Conservation (phyloP, 2,888 invertebrate genomes). For the Alcis repandata region DNA sequence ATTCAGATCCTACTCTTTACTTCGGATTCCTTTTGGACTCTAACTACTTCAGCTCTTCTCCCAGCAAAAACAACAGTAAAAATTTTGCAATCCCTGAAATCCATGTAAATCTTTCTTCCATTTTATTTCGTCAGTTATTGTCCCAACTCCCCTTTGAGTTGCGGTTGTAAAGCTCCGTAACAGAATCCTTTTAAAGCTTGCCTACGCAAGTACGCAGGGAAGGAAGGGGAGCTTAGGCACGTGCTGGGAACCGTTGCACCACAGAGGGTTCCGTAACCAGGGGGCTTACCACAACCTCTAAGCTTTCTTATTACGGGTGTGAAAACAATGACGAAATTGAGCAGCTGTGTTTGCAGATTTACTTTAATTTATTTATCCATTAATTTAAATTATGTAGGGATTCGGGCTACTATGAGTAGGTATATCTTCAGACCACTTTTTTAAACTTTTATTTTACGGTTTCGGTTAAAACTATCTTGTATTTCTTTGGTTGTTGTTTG, state of each 20-base stretch:
- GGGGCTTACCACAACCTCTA: neutral
- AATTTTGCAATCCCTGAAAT: neutral
- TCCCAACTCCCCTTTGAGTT: constrained; percentile 12
- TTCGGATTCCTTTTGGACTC: too few species aligned
- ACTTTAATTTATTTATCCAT: too few species aligned
- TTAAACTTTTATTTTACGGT: too few species aligned
- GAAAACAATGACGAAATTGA: neutral
- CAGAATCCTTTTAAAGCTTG: constrained; percentile 25
- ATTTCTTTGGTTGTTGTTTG: too few species aligned
- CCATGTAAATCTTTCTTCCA: neutral
- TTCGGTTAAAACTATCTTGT: too few species aligned
- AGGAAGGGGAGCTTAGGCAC: constrained; percentile 15
- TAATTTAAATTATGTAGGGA: too few species aligned
- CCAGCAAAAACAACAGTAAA: neutral
- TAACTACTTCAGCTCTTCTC: too few species aligned
- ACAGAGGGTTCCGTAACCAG: neutral
- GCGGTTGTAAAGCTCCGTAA: constrained; percentile 25
- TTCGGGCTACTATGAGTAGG: too few species aligned
- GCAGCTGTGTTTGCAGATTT: too few species aligned
- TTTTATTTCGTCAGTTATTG: neutral
- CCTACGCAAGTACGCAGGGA: too few species aligned
- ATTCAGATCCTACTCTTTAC: too few species aligned
- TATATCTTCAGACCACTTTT: too few species aligned
- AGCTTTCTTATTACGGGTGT: neutral
- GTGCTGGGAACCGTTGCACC: constrained; percentile 13